Conservation (phyloP, 1,140 invertebrate species). For the Procambarus clarkii region DNA sequence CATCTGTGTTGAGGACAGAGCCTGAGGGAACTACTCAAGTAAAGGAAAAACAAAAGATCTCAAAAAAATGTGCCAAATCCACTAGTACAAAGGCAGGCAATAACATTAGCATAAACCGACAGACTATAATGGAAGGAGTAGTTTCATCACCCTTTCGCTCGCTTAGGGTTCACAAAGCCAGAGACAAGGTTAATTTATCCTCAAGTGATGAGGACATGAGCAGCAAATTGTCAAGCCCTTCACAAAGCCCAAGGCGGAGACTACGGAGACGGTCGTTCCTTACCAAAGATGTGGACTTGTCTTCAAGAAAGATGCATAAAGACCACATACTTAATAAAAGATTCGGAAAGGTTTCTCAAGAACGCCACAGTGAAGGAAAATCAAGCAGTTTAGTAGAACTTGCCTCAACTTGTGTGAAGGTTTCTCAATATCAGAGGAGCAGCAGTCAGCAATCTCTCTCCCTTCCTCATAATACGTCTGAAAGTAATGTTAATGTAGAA, state of each 20-base stretch:
- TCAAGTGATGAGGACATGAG: slow-evolving; percentile 58
- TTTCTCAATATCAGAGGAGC: slow-evolving; percentile 37
- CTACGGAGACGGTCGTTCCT: slow-evolving; percentile 12
- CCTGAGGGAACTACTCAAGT: slow-evolving; percentile 62
- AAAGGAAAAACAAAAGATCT: slow-evolving; percentile 41
- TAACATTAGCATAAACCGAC: not conserved
- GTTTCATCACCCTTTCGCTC: slow-evolving; percentile 7
- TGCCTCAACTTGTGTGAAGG: not conserved
- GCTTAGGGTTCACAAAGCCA: not conserved
- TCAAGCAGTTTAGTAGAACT: slow-evolving; percentile 54
- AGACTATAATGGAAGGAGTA: not conserved
- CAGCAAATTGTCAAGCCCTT: slow-evolving; percentile 35
- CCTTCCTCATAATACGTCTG: not conserved
- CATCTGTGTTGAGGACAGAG: slow-evolving; percentile 61
- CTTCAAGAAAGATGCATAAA: not conserved
- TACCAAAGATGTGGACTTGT: slow-evolving; percentile 13
- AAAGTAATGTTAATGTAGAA: not conserved
- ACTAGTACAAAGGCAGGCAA: not conserved
- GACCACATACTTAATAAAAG: not conserved
- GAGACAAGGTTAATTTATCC: slow-evolving; percentile 17
- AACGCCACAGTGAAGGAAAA: slow-evolving; percentile 51
- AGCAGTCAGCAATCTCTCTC: slow-evolving; percentile 54
- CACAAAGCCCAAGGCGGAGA: slow-evolving; percentile 46
- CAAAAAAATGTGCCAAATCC: slow-evolving; percentile 25
- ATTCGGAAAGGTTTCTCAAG: slow-evolving; percentile 22